Evolutionary conservation across 2,113 vertebrate genomes (phyloP).

Genomic region (Cavia aperea): DNA sequence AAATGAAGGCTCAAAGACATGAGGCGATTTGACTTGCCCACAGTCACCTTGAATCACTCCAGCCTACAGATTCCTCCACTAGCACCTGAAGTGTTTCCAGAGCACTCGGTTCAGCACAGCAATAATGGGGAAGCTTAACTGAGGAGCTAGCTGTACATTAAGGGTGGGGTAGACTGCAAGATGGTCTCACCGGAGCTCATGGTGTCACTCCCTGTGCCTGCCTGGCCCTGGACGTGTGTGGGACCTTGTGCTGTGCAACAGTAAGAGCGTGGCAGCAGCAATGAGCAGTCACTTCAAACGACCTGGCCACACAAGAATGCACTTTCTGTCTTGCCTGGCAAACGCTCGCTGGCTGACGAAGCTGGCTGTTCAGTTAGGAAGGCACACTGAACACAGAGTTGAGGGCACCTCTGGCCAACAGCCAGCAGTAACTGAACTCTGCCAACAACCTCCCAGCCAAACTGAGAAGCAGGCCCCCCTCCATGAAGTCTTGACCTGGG

Average conservation of each 20-base stretch:
- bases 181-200: neutral
- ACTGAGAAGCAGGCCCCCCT: neutral
- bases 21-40: neutral
- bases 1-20: constrained; percentile 5
- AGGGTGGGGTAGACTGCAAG: no score
- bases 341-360: neutral
- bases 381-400: neutral
- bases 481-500: neutral
- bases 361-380: neutral
- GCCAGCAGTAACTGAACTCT: neutral
- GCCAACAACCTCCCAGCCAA: neutral
- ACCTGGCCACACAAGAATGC: neutral
- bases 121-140: neutral
- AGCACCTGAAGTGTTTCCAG: neutral
- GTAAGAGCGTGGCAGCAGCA: neutral
- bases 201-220: neutral
- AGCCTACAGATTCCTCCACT: neutral
- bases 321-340: neutral
- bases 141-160: neutral
- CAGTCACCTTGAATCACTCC: neutral
- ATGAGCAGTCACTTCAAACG: neutral
- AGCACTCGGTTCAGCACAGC: neutral
- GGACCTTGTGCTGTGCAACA: neutral
- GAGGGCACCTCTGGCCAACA: neutral
- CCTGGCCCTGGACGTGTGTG: neutral